These are phyloP conservation scores for Phoeniculus purpureus DNA, from an alignment of 2,797 vertebrate genomes.

Conservation along the genomic window DNA sequence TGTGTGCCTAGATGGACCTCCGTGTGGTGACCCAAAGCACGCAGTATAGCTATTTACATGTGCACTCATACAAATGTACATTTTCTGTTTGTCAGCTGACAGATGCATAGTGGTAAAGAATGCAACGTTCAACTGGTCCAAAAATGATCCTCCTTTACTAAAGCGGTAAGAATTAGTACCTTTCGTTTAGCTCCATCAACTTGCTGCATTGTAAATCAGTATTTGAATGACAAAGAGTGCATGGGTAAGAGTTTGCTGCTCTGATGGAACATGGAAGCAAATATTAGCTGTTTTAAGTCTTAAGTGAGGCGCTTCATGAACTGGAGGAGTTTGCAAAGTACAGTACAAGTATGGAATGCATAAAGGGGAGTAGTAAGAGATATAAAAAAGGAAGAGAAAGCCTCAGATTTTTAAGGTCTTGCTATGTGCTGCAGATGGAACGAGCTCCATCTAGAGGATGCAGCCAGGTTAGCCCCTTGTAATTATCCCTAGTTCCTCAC, in stretches of 20 bases:
- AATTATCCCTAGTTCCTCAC: neutral
- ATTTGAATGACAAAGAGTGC: neutral
- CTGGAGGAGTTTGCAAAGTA: neutral
- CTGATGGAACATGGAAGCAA: neutral
- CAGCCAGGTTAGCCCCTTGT: neutral
- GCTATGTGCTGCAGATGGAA: neutral
- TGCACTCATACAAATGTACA: neutral
- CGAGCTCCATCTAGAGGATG: constrained; percentile 43
- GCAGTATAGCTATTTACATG: neutral
- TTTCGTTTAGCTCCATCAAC: neutral
- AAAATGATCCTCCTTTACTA: constrained; percentile 82
- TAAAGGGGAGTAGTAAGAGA: too few species aligned
- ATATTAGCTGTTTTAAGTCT: neutral
- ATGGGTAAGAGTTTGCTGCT: neutral
- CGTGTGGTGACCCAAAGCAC: neutral
- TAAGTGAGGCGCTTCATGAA: neutral
- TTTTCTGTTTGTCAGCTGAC: constrained; percentile 74
- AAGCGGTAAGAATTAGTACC: constrained; percentile 78
- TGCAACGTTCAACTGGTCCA: constrained; percentile 92
- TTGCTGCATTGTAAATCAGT: neutral
- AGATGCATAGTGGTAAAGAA: constrained; percentile 83
- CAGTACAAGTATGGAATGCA: neutral
- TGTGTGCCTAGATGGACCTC: neutral
- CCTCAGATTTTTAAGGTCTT: neutral
- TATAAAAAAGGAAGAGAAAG: neutral